Evolutionary conservation across 2,797 vertebrate genomes (phyloP).

Genomic region (Mus spretus): DNA sequence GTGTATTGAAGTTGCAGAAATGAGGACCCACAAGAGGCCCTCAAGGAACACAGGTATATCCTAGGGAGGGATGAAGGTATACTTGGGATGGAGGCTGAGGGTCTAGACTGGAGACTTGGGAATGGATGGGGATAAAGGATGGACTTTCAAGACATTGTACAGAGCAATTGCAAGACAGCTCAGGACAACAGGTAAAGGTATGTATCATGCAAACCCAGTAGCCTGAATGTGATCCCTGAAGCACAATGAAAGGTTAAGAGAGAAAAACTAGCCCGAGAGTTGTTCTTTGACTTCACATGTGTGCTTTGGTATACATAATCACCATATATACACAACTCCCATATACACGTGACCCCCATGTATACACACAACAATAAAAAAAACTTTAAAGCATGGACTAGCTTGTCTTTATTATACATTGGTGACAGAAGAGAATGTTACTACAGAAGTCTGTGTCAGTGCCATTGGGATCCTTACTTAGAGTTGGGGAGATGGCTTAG

Average conservation of each 20-base stretch:
- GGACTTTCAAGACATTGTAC: too few relatives aligned
- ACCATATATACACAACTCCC: not conserved
- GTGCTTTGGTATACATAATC: not conserved
- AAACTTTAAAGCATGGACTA: not conserved
- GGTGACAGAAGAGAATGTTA: not conserved
- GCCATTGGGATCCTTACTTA: not conserved
- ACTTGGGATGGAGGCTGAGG: not conserved
- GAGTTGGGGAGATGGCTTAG: not conserved
- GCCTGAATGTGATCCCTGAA: too few relatives aligned
- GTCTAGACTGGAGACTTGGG: not conserved
- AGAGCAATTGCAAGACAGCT: not conserved
- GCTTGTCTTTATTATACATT: not conserved
- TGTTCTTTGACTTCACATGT: not conserved
- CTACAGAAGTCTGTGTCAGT: not conserved
- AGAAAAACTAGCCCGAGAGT: not conserved
- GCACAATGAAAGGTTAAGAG: not conserved
- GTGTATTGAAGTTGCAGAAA: not conserved
- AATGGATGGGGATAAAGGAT: rapidly evolving
- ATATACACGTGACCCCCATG: not conserved
- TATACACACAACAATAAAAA: not conserved
- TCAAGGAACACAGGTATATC: rapidly evolving
- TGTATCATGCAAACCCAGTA: not conserved
- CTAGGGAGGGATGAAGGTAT: not conserved
- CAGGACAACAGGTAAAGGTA: not conserved
- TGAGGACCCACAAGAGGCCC: not conserved